A percentile compares a stretch with the other conserved stretches of the same genome.
These are phyloP conservation scores for Spermophilus dauricus DNA, from an alignment of 2,113 vertebrate genomes.

Conservation along the genomic window DNA sequence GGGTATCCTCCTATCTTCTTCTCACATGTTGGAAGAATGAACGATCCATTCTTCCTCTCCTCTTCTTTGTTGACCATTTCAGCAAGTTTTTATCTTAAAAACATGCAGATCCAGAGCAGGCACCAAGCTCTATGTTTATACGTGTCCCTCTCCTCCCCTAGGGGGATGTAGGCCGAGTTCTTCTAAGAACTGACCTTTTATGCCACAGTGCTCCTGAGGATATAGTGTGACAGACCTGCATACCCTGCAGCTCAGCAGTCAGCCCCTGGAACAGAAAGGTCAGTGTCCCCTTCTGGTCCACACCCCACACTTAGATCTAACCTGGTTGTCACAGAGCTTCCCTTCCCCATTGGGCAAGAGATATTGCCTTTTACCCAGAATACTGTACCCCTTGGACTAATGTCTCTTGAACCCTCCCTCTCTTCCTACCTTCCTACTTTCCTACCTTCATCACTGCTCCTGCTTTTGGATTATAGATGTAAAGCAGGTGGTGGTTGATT, in stretches of 20 bases:
- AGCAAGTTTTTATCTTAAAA: constrained; percentile 5
- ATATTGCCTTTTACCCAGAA: not conserved
- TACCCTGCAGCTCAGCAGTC: not conserved
- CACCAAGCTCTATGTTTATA: not conserved
- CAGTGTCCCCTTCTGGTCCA: not conserved
- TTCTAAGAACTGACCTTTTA: not conserved
- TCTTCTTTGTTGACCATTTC: not conserved
- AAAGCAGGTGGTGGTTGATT: not conserved
- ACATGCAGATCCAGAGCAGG: not conserved
- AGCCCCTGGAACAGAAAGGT: not conserved
- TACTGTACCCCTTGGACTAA: not conserved
- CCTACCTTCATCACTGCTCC: not conserved
- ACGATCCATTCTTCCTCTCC: not conserved
- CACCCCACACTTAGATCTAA: not conserved
- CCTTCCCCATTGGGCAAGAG: not conserved
- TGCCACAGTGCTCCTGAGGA: not conserved
- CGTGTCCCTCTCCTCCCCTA: not conserved
- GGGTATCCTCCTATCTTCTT: not conserved
- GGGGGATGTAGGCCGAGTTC: not conserved
- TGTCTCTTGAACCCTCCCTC: not conserved
- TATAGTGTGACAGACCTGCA: not conserved
- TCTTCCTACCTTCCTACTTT: not conserved
- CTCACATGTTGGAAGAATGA: not conserved
- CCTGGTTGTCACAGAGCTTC: not conserved
- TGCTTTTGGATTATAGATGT: not conserved